These are phyloP conservation scores for Rhopalosiphum padi DNA, from an alignment of 1,140 invertebrate genomes.

Conservation along the genomic window DNA sequence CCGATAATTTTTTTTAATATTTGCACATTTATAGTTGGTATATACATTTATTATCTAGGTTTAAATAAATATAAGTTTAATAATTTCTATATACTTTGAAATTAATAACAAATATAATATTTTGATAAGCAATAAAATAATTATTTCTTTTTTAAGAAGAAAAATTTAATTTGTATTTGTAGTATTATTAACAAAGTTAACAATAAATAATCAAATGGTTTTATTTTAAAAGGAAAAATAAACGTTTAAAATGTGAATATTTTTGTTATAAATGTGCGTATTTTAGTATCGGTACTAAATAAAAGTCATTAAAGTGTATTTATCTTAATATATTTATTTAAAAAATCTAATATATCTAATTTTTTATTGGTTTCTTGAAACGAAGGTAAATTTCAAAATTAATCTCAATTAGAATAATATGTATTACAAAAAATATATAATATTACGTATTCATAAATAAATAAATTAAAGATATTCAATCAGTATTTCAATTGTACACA, in stretches of 20 bases:
- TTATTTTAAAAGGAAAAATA: too few relatives aligned
- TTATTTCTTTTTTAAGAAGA: too few relatives aligned
- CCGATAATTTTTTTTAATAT: too few relatives aligned
- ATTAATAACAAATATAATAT: too few relatives aligned
- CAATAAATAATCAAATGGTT: too few relatives aligned
- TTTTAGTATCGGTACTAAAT: not conserved
- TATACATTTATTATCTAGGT: too few relatives aligned
- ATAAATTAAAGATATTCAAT: not conserved
- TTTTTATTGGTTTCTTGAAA: not conserved
- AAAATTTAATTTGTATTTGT: too few relatives aligned
- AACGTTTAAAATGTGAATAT: not conserved
- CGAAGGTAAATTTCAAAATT: not conserved
- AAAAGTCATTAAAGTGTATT: not conserved
- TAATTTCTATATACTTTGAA: too few relatives aligned
- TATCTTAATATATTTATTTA: not conserved
- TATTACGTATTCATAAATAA: not conserved
- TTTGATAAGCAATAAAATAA: too few relatives aligned
- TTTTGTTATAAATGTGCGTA: not conserved
- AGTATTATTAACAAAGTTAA: too few relatives aligned
- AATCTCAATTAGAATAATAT: not conserved
- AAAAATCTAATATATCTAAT: not conserved
- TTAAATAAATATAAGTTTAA: too few relatives aligned
- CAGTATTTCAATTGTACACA: not conserved
- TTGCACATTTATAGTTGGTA: too few relatives aligned
- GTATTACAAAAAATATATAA: not conserved